phyloP scores from a whole-genome alignment of 1,140 invertebrate species.

The Leguminivora glycinivorella region DNA sequence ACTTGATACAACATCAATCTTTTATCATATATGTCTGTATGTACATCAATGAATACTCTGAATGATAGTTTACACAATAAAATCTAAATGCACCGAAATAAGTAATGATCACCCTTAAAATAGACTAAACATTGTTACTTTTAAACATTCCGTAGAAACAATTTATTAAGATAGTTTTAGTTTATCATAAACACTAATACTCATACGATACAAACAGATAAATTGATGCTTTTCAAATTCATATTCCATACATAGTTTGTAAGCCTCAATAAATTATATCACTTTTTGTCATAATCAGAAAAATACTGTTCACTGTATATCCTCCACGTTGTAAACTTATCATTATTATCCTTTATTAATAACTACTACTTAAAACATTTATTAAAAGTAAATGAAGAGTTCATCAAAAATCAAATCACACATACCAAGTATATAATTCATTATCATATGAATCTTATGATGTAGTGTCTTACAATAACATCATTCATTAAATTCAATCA shows the following conservation, averaged over 20 bases:
- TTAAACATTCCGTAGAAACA: slow-evolving; percentile 28
- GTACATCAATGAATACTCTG: slow-evolving; percentile 55
- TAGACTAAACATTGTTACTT: slow-evolving; percentile 28
- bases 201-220: slow-evolving; percentile 32
- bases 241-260: slow-evolving; percentile 36
- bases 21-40: slow-evolving; percentile 52
- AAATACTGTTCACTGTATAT: slow-evolving; percentile 57
- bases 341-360: slow-evolving; percentile 38
- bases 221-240: slow-evolving; percentile 35
- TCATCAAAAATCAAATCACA: slow-evolving; percentile 58
- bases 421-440: slow-evolving; percentile 50
- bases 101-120: slow-evolving; percentile 36
- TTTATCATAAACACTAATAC: slow-evolving; percentile 18
- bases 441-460: slow-evolving; percentile 40
- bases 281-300: slow-evolving; percentile 49
- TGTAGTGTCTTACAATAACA: slow-evolving; percentile 57
- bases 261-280: slow-evolving; percentile 67
- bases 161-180: slow-evolving; percentile 6
- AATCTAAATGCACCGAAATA: slow-evolving; percentile 51
- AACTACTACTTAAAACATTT: slow-evolving; percentile 45
- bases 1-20: slow-evolving; percentile 57
- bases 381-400: slow-evolving; percentile 53
- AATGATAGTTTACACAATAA: slow-evolving; percentile 46
- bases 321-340: slow-evolving; percentile 55
- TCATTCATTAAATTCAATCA: slow-evolving; percentile 66